phyloP scores from a whole-genome alignment of 1,140 invertebrate genomes.

The Ceratina australensis region DNA sequence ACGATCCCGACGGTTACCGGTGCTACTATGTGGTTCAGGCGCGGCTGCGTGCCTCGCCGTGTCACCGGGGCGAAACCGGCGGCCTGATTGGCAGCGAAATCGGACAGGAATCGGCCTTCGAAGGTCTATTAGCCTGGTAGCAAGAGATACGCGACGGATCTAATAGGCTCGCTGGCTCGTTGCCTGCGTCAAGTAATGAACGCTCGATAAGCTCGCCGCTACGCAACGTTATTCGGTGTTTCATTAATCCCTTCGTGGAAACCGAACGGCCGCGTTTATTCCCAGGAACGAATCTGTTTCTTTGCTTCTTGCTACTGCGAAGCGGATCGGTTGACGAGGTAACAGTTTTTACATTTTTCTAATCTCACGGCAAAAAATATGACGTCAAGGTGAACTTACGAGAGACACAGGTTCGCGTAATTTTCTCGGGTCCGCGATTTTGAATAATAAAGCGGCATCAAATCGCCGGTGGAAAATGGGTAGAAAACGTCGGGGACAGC shows the following conservation, averaged over 20 bases:
- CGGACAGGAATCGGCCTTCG: constrained; percentile 53
- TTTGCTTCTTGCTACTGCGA: not conserved
- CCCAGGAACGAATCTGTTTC: not conserved
- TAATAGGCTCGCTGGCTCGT: constrained; percentile 24
- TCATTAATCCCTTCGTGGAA: constrained; percentile 29
- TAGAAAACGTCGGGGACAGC: not conserved
- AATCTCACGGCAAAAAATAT: not conserved
- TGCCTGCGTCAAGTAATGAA: constrained; percentile 37
- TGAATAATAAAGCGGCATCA: not conserved
- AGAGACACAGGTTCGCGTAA: not conserved
- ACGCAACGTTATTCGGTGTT: constrained; percentile 19
- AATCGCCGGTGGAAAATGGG: constrained; percentile 3
- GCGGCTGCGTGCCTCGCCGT: constrained; percentile 24
- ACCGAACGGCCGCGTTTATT: not conserved
- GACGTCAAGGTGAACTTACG: not conserved
- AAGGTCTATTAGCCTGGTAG: constrained; percentile 59
- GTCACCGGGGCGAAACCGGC: not conserved
- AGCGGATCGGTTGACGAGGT: not conserved
- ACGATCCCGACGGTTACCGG: constrained; percentile 58
- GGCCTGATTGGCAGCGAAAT: constrained; percentile 61
- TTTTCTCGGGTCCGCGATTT: not conserved
- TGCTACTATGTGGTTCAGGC: constrained; percentile 16
- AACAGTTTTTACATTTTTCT: not conserved
- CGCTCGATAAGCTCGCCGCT: not conserved
- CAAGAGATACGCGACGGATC: constrained; percentile 52